phyloP scores from a whole-genome alignment of 2,797 vertebrate species.

The Bovichtus diacanthus region DNA sequence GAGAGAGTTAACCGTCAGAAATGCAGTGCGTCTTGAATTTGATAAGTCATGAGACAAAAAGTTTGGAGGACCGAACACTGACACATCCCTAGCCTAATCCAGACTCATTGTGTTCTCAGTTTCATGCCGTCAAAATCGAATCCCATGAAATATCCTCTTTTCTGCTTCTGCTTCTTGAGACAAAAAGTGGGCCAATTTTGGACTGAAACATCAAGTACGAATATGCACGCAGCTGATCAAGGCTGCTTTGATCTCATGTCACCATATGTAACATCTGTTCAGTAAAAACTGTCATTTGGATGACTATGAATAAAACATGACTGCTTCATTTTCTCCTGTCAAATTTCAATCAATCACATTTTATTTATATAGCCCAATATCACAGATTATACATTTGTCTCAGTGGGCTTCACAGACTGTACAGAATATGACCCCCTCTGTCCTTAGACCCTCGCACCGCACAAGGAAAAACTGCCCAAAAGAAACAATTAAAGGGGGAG shows the following conservation, averaged over 20 bases:
- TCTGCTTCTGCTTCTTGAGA: conserved; percentile 5
- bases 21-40: conserved; percentile 14
- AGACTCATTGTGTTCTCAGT: conserved; percentile 6
- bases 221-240: conserved; percentile 29
- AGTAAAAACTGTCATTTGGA: conserved; percentile 31
- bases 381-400: too few relatives aligned
- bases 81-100: conserved; percentile 8
- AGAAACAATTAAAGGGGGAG: too few relatives aligned
- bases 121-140: conserved; percentile 9
- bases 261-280: conserved; percentile 49
- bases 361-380: too few relatives aligned
- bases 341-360: too few relatives aligned
- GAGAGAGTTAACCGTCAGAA: conserved; percentile 13
- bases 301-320: conserved; percentile 55
- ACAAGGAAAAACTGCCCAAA: too few relatives aligned
- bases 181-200: conserved; percentile 19
- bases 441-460: too few relatives aligned
- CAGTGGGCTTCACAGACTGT: too few relatives aligned
- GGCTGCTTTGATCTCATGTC: conserved; percentile 50
- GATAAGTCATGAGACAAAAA: conserved; percentile 28
- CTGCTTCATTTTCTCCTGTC: conserved; percentile 34
- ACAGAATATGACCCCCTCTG: too few relatives aligned
- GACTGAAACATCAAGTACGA: conserved; percentile 11
- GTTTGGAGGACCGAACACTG: conserved; percentile 16
- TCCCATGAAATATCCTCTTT: conserved; percentile 26